Conservation (phyloP, 2,797 vertebrate genomes). For the Paedocypris micromegethes region DNA sequence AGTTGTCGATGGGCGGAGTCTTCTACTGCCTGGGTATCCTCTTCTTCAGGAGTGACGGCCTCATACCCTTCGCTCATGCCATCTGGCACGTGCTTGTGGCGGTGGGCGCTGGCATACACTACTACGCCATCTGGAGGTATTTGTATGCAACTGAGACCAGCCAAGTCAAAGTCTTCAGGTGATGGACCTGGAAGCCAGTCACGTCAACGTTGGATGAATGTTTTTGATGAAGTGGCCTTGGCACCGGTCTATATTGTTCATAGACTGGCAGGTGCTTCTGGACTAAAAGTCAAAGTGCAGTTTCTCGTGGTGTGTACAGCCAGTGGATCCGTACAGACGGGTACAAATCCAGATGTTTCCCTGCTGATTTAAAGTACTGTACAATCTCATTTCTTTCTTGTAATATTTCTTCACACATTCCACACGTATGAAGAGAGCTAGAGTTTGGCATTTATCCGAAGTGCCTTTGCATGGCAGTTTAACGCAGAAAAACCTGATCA, state of each 20-base stretch:
- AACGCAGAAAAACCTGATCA: no score
- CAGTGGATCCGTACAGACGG: no score
- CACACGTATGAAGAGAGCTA: no score
- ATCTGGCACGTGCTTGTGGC: conserved; percentile 96
- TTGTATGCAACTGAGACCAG: conserved; percentile 69
- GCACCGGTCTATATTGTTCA: conserved; percentile 26
- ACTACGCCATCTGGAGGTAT: conserved; percentile 92
- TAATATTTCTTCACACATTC: no score
- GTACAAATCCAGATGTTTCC: no score
- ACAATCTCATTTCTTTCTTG: no score
- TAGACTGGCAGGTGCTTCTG: conserved; percentile 15
- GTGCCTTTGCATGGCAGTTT: no score
- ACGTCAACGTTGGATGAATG: conserved; percentile 12
- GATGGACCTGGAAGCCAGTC: conserved; percentile 42
- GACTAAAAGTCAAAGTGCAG: neutral
- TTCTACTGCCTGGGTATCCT: conserved; percentile 84
- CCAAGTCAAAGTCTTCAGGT: conserved; percentile 69
- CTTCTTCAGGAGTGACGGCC: conserved; percentile 92
- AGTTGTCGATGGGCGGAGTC: conserved; percentile 80
- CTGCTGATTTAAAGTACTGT: no score
- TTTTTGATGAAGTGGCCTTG: conserved; percentile 40
- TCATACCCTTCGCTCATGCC: conserved; percentile 90
- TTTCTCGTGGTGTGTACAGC: no score
- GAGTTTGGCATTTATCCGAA: no score
- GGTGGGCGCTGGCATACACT: conserved; percentile 79